Evolutionary conservation across 2,888 invertebrate species (phyloP), one percentile per base, ranked within the genome.

Genomic region (Hypselothyrea guttata): DNA sequence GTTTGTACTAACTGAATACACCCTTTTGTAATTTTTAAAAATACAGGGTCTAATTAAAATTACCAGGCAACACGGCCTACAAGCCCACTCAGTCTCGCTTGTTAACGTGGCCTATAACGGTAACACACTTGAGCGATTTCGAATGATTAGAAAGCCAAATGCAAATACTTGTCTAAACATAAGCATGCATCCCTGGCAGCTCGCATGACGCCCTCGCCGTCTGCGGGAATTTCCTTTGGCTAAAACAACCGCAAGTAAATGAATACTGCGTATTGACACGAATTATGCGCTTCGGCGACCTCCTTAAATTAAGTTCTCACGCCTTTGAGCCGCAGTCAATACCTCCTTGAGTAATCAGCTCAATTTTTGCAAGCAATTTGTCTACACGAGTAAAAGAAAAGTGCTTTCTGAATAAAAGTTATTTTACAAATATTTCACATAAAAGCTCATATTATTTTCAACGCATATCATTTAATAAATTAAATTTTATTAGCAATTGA

Each of bases 211-310:
- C 31, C 5, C 13, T 7, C 9, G 1, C 5, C 7, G 1, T 9
- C 1, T 57, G 68, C 63, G 58, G 58, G 61, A 67, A 70, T 52
- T 67, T 75, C 70, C 56, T 60, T 53, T 61, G 41, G 60, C 67
- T 62, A 61, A 61, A 68, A 74, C 71, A 77, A 76, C 74, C 77
- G 49, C 77, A 77, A 81, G 77, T 71, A 81, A 76, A 81, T 77
- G 77, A 77, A 81, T 76, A 76, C 71, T 74, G 71, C n/a, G 76
- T 77, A 77, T 77, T 77, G 77, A 77, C 77, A 77, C 66, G 77
- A 81, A 77, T 77, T 81, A 77, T 55, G 48, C 77, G 77, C 81
- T 61, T 77, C 81, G 71, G 68, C 63, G 49, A 54, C 57, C 60
- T 33, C 30, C 42, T 58, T 65, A 55, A 70, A 72, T 60, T 55